phyloP scores from a whole-genome alignment of 1,140 invertebrate species.

The Octopus sinensis region DNA sequence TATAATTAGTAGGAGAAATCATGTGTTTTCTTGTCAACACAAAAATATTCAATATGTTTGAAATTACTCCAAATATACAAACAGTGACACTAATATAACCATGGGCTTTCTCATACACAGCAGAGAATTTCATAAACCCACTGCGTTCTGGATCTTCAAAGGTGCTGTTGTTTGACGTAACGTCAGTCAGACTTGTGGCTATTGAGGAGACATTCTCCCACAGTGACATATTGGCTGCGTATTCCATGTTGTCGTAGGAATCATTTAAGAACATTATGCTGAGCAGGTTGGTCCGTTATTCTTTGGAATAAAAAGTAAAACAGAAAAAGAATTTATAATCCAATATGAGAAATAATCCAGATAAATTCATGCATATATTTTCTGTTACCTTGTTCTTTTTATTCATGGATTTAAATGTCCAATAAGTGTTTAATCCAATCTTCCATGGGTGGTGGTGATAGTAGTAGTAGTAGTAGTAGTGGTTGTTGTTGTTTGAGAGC shows the following conservation, averaged over 20 bases:
- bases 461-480: too few relatives aligned
- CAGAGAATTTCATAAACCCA: slow-evolving; percentile 29
- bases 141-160: not conserved
- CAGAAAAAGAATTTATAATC: too few relatives aligned
- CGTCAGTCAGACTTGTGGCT: not conserved
- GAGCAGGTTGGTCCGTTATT: too few relatives aligned
- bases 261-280: not conserved
- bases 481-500: too few relatives aligned
- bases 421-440: too few relatives aligned
- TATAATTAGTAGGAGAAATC: slow-evolving; percentile 75
- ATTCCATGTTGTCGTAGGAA: not conserved
- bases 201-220: not conserved
- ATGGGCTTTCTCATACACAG: slow-evolving; percentile 63
- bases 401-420: too few relatives aligned
- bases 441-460: too few relatives aligned
- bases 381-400: too few relatives aligned
- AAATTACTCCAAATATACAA: slow-evolving; percentile 83
- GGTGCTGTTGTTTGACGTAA: not conserved
- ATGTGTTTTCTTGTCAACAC: slow-evolving; percentile 83
- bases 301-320: too few relatives aligned
- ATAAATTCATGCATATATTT: too few relatives aligned
- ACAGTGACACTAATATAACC: slow-evolving; percentile 71
- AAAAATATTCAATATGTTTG: slow-evolving; percentile 84
- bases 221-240: not conserved
- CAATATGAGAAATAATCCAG: too few relatives aligned